These are phyloP conservation scores for Xiphophorus birchmanni DNA, from an alignment of 2,797 vertebrate species.

Conservation along the genomic window DNA sequence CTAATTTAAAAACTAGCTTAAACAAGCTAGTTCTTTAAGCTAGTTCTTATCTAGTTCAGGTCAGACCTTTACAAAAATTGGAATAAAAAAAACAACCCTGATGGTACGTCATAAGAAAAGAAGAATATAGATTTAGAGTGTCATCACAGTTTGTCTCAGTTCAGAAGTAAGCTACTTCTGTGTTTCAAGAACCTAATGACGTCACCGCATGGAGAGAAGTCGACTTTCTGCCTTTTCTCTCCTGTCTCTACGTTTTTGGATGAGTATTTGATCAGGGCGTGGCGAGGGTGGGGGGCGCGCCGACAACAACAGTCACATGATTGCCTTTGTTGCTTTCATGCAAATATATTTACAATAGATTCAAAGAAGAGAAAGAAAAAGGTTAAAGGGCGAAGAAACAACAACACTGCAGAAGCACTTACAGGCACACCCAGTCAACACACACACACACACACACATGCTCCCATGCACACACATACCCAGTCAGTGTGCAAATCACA, in stretches of 20 bases:
- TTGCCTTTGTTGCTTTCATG: slow-evolving; percentile 16
- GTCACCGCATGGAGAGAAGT: slow-evolving; percentile 4
- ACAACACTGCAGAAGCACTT: slow-evolving; percentile 22
- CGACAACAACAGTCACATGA: not conserved
- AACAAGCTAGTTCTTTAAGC: no score
- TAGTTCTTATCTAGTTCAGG: not conserved
- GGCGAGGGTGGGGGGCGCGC: not conserved
- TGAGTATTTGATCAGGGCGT: not conserved
- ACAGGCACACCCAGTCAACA: slow-evolving; percentile 19
- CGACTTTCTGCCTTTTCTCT: slow-evolving; percentile 10
- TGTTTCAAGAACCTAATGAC: not conserved
- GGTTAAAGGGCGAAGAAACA: slow-evolving; percentile 42
- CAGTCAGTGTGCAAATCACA: slow-evolving; percentile 57
- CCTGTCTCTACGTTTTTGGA: not conserved
- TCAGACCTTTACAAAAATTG: not conserved
- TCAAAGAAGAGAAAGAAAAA: slow-evolving; percentile 9
- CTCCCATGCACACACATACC: slow-evolving; percentile 1
- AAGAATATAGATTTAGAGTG: not conserved
- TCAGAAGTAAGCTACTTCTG: not conserved
- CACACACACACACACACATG: not conserved
- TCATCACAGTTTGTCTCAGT: not conserved
- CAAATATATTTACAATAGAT: slow-evolving; percentile 37
- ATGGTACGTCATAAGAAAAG: not conserved
- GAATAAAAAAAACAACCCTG: not conserved
- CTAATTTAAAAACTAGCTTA: no score